Conservation (phyloP, 30 jellyfish, hydroid and myxozoan species). For the Chrysaora quinquecirrha region DNA sequence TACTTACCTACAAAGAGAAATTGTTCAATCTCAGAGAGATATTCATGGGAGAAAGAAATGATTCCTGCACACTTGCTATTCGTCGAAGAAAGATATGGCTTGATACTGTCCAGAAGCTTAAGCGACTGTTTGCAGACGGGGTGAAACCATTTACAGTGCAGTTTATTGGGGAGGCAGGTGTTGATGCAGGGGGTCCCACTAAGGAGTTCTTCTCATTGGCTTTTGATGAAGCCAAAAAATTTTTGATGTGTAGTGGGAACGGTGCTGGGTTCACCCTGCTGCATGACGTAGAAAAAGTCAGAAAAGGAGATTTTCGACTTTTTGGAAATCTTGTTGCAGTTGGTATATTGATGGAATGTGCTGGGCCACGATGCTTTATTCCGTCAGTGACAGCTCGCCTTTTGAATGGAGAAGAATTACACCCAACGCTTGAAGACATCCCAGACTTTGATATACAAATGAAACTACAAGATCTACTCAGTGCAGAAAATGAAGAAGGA, state of each 20-base stretch:
- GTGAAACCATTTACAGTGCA: constrained; percentile 14
- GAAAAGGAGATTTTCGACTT: constrained; percentile 12
- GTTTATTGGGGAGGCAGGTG: constrained; percentile 15
- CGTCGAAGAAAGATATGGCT: constrained; percentile 21
- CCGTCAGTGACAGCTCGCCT: background rate
- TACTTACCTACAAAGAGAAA: background rate
- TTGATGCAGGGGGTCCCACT: constrained; percentile 22
- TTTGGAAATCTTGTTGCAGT: constrained; percentile 9
- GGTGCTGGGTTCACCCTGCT: constrained; percentile 5
- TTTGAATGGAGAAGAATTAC: background rate
- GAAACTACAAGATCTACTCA: too few species aligned
- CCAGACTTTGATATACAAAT: too few species aligned
- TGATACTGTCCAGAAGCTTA: background rate
- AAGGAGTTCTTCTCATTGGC: constrained; percentile 16
- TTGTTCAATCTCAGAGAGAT: background rate
- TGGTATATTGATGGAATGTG: background rate
- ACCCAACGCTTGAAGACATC: constrained; percentile 18
- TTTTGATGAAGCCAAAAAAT: background rate
- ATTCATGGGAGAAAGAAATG: background rate
- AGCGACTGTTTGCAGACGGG: constrained; percentile 4
- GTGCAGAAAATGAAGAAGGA: too few species aligned
- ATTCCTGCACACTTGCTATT: background rate
- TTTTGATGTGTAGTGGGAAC: background rate
- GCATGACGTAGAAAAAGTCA: constrained; percentile 9
- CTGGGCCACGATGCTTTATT: constrained; percentile 12